Conservation (phyloP, 1,140 invertebrate genomes). For the Drosophila melanogaster region DNA sequence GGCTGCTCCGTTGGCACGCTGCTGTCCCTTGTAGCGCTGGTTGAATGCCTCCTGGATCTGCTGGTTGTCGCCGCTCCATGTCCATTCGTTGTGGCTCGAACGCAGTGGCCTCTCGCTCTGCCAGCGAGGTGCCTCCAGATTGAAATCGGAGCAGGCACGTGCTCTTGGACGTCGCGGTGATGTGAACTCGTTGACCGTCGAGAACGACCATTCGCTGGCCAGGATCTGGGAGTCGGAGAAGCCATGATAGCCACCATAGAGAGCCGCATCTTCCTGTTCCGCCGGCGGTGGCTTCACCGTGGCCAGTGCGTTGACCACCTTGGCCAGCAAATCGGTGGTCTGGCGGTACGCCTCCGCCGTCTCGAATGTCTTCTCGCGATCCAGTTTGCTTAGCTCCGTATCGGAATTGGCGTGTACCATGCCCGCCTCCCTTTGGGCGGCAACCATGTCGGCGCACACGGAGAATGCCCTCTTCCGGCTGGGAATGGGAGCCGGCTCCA, state of each 20-base stretch:
- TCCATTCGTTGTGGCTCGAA: conserved; percentile 75
- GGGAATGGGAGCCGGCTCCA: conserved; percentile 84
- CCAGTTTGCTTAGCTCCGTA: conserved; percentile 90
- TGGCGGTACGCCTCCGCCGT: conserved; percentile 87
- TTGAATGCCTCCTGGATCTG: conserved; percentile 83
- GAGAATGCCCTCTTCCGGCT: conserved; percentile 88
- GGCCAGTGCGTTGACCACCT: conserved; percentile 90
- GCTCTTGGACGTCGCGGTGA: conserved; percentile 85
- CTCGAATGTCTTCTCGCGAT: conserved; percentile 90
- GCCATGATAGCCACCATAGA: conserved; percentile 86
- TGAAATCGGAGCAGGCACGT: conserved; percentile 85
- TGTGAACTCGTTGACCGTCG: conserved; percentile 83
- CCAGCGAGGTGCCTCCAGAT: conserved; percentile 60
- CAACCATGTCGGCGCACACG: conserved; percentile 85
- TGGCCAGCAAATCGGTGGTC: conserved; percentile 89
- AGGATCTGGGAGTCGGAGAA: conserved; percentile 89
- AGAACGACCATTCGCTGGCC: conserved; percentile 87
- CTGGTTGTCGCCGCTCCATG: conserved; percentile 83
- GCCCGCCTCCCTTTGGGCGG: conserved; percentile 31
- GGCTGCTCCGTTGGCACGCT: conserved; percentile 30
- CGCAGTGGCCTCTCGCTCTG: conserved; percentile 44
- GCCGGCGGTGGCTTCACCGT: conserved; percentile 86
- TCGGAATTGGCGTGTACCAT: conserved; percentile 87
- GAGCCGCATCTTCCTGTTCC: conserved; percentile 73
- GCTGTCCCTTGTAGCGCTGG: conserved; percentile 60